A percentile compares a stretch with the other conserved stretches of the same genome.
Conservation (phyloP, 2,888 invertebrate species). For the Horisme vitalbata region DNA sequence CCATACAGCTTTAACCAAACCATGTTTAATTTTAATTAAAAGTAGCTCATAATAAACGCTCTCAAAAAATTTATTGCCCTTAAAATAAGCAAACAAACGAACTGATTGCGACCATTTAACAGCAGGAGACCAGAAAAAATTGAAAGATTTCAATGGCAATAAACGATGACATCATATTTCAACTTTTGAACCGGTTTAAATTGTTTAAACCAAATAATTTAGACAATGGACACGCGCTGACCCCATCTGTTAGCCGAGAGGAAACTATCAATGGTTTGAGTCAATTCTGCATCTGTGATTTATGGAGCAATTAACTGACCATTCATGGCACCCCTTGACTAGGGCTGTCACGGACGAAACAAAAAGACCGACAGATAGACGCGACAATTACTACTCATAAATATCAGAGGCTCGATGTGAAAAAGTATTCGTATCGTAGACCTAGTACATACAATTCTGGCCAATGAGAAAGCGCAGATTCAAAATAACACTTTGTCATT, state of each 20-base stretch:
- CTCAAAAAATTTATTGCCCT: slow-evolving; percentile 13
- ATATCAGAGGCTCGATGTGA: no score
- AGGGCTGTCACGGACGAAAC: slow-evolving; percentile 16
- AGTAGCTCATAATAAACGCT: neutral
- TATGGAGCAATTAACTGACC: slow-evolving; percentile 79
- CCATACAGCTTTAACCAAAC: slow-evolving; percentile 11
- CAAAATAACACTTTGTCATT: no score
- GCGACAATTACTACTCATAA: neutral
- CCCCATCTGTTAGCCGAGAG: slow-evolving; percentile 64
- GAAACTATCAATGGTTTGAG: slow-evolving; percentile 53
- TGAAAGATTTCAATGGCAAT: slow-evolving; percentile 53
- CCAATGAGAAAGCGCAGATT: no score
- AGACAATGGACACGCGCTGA: slow-evolving; percentile 54
- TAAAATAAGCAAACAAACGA: slow-evolving; percentile 27
- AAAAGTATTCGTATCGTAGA: no score
- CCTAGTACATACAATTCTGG: no score
- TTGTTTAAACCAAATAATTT: slow-evolving; percentile 49
- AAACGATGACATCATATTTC: slow-evolving; percentile 48
- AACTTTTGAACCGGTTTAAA: slow-evolving; percentile 50
- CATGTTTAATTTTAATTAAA: slow-evolving; percentile 7
- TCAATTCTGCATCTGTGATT: no score
- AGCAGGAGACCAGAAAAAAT: slow-evolving; percentile 55
- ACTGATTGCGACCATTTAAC: slow-evolving; percentile 49
- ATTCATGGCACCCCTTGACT: slow-evolving; percentile 53
- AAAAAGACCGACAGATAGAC: neutral